phyloP scores from a whole-genome alignment of 1,140 invertebrate species.

The Dryas iulia region DNA sequence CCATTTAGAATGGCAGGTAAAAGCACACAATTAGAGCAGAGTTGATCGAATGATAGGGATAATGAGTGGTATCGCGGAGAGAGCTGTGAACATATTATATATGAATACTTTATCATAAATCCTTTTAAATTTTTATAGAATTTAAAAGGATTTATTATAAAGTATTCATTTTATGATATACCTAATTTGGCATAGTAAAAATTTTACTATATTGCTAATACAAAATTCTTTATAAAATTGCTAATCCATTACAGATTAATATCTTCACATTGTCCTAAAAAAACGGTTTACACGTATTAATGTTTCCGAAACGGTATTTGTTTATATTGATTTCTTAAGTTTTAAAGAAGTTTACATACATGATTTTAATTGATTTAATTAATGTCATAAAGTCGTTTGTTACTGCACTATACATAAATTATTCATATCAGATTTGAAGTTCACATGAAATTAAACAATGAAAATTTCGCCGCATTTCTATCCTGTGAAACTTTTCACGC shows the following conservation, averaged over 20 bases:
- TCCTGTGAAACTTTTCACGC: conserved; percentile 25
- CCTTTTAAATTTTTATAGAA: too few species aligned
- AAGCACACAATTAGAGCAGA: conserved; percentile 62
- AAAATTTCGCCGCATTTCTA: neutral
- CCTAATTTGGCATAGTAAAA: neutral
- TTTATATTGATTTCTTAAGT: too few species aligned
- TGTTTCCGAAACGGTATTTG: too few species aligned
- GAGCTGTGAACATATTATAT: conserved; percentile 33
- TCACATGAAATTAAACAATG: neutral
- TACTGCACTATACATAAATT: neutral
- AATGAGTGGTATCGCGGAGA: conserved; percentile 53
- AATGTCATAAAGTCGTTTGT: too few species aligned
- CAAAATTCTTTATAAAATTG: neutral
- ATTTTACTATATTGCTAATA: neutral
- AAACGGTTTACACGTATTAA: too few species aligned
- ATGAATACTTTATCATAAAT: neutral
- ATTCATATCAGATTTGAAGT: neutral
- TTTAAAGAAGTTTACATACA: too few species aligned
- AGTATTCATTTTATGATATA: neutral
- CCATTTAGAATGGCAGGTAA: conserved; percentile 44
- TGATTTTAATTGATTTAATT: too few species aligned
- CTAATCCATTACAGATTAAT: too few species aligned
- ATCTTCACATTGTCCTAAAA: too few species aligned
- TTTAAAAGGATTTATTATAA: too few species aligned
- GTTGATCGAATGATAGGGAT: conserved; percentile 59